Evolutionary conservation across 2,113 vertebrate genomes (phyloP).

Genomic region (Patagioenas fasciata): DNA sequence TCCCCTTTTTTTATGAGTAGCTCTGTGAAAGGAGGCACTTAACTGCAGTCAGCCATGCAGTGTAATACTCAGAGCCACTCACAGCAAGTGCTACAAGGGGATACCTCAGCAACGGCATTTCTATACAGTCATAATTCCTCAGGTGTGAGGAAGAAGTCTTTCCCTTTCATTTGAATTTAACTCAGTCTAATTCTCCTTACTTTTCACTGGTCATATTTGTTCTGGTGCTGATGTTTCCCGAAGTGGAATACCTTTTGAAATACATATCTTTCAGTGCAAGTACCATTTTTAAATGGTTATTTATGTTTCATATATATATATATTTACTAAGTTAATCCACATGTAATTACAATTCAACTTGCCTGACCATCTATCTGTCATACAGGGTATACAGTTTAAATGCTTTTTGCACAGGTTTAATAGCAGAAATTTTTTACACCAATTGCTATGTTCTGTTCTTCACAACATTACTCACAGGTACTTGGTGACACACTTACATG

Average conservation of each 20-base stretch:
- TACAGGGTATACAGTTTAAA: background rate
- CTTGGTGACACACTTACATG: background rate
- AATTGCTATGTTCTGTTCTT: background rate
- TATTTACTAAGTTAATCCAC: background rate
- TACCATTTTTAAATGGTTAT: background rate
- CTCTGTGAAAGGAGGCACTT: background rate
- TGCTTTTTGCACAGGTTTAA: background rate
- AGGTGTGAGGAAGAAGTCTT: background rate
- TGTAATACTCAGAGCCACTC: background rate
- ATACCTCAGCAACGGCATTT: background rate
- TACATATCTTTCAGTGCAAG: background rate
- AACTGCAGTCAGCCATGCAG: background rate
- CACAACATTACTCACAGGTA: background rate
- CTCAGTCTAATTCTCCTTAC: background rate
- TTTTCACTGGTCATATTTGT: background rate
- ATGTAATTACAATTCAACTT: background rate
- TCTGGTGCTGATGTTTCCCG: background rate
- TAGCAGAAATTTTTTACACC: background rate
- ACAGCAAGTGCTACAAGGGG: background rate
- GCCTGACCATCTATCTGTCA: background rate
- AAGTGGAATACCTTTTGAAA: background rate
- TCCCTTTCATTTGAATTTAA: background rate
- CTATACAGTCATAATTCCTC: background rate
- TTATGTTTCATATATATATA: background rate
- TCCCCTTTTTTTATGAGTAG: slow-evolving; percentile 1